A percentile compares a stretch with the other conserved stretches of the same genome.
Conservation (phyloP, 2,888 invertebrate species). For the Sinopyrophorus schimmeli region DNA sequence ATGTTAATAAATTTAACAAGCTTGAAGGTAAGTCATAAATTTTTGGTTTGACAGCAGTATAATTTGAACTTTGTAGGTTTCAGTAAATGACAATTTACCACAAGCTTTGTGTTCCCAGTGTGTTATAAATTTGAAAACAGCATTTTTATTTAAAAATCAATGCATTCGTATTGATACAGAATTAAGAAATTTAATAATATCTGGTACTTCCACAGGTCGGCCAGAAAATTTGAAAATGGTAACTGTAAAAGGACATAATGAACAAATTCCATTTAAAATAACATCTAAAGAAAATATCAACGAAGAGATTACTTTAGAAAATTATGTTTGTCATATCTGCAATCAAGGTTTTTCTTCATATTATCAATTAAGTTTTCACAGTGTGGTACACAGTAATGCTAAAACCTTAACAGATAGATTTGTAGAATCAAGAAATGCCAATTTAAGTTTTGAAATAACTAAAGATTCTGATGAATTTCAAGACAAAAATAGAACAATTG, state of each 20-base stretch:
- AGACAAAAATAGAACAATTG: neutral
- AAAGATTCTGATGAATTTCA: neutral
- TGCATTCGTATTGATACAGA: conserved; percentile 37
- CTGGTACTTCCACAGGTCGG: too few relatives aligned
- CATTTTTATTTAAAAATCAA: conserved; percentile 38
- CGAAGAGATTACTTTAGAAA: neutral
- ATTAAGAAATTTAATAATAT: conserved; percentile 14
- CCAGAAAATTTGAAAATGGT: too few relatives aligned
- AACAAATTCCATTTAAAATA: neutral
- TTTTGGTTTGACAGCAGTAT: conserved; percentile 2
- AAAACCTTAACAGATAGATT: conserved; percentile 22
- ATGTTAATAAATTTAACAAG: conserved; percentile 30
- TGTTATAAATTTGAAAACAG: conserved; percentile 31
- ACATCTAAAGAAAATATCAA: neutral
- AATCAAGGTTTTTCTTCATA: conserved; percentile 18
- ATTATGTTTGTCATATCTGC: conserved; percentile 25
- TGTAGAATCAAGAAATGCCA: neutral
- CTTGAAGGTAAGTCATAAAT: conserved; percentile 20
- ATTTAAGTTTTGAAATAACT: neutral
- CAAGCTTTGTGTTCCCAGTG: conserved; percentile 38
- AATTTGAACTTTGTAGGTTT: conserved; percentile 27
- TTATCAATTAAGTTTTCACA: conserved; percentile 30
- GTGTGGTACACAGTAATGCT: conserved; percentile 23
- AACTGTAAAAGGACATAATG: too few relatives aligned
- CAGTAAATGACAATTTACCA: conserved; percentile 38